A percentile compares a stretch with the other conserved stretches of the same genome.
phyloP scores from a whole-genome alignment of 2,113 vertebrate species.

The Megaceryle torquata region DNA sequence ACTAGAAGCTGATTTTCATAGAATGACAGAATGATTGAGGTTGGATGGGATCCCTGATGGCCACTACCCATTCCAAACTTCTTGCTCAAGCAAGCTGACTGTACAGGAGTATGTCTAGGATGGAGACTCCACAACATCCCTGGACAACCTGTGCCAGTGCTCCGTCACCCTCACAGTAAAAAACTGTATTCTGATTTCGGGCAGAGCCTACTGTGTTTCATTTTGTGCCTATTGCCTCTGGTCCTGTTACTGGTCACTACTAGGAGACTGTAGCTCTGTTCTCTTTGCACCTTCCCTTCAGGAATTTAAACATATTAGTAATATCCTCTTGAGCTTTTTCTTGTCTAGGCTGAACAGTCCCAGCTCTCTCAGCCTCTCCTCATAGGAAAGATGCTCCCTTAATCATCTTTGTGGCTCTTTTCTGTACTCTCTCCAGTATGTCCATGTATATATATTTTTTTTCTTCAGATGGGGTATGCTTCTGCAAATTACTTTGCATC shows the following conservation, averaged over 20 bases:
- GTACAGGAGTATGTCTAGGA: neutral
- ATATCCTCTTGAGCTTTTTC: accelerated
- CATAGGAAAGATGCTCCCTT: neutral
- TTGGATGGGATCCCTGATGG: neutral
- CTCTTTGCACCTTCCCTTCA: neutral
- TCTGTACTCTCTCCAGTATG: neutral
- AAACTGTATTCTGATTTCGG: neutral
- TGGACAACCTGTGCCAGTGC: neutral
- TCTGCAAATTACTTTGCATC: neutral
- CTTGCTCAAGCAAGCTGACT: neutral
- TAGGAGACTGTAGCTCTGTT: neutral
- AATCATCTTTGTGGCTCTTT: neutral
- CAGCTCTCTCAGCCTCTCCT: neutral
- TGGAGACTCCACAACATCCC: neutral
- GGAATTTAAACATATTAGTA: neutral
- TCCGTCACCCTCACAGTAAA: neutral
- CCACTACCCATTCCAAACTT: neutral
- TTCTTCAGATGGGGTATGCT: neutral
- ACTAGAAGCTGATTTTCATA: neutral
- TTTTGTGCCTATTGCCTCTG: neutral
- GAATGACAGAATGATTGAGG: neutral
- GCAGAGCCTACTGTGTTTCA: neutral
- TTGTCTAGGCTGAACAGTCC: neutral
- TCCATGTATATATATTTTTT: neutral
- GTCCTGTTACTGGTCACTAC: neutral